phyloP scores from a whole-genome alignment of 2,888 invertebrate genomes.

The Cataglyphis cursor region DNA sequence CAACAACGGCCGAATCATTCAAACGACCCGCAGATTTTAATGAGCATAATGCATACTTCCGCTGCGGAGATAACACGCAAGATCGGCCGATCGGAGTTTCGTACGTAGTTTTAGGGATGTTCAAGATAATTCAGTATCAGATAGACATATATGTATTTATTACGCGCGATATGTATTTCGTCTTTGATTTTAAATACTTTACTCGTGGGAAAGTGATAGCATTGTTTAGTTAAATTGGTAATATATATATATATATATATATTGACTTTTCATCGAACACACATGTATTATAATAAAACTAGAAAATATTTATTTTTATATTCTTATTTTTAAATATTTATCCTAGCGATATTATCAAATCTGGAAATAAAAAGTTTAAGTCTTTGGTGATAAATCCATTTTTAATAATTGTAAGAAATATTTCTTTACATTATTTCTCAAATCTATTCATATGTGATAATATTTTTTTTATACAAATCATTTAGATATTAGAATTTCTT shows the following conservation, averaged over 20 bases:
- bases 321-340: background rate
- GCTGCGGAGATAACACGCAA: slow-evolving; percentile 43
- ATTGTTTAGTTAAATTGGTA: background rate
- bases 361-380: background rate
- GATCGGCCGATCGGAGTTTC: slow-evolving; percentile 32
- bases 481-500: background rate
- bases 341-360: background rate
- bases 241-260: background rate
- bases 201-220: background rate
- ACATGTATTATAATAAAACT: background rate
- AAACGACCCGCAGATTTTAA: slow-evolving; percentile 72
- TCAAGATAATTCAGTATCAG: slow-evolving; percentile 12
- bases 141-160: background rate
- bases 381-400: background rate
- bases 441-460: background rate
- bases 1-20: slow-evolving; percentile 57
- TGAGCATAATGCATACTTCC: slow-evolving; percentile 73
- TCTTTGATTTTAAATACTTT: background rate
- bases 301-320: background rate
- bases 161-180: background rate
- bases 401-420: background rate
- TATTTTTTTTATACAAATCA: background rate
- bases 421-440: background rate
- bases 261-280: background rate
- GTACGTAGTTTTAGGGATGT: slow-evolving; percentile 29